phyloP scores from a whole-genome alignment of 2,113 vertebrate genomes.

The Neoarius graeffei region DNA sequence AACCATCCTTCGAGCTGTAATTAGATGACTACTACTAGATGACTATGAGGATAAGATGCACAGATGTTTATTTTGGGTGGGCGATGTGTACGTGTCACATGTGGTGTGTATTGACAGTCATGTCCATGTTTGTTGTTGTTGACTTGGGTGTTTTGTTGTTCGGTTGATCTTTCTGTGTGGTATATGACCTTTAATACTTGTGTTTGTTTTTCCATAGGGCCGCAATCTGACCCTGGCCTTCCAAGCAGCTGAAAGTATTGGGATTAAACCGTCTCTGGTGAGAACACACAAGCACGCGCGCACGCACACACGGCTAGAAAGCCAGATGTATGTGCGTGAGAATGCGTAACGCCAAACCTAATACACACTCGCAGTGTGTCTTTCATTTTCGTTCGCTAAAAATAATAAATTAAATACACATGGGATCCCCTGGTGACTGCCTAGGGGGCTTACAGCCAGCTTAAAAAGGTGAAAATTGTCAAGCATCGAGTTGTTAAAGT shows the following conservation, averaged over 20 bases:
- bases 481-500: not conserved
- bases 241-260: constrained; percentile 93
- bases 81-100: constrained; percentile 7
- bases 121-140: constrained; percentile 34
- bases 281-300: constrained; percentile 65
- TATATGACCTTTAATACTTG: not conserved
- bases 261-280: constrained; percentile 94
- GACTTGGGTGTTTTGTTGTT: constrained; percentile 35
- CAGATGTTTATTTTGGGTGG: constrained; percentile 31
- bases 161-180: constrained; percentile 9
- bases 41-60: not conserved
- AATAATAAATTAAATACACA: not conserved
- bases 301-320: constrained; percentile 20
- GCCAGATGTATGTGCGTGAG: not conserved
- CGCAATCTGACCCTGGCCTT: constrained; percentile 93
- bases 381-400: not conserved
- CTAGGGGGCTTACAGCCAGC: not conserved
- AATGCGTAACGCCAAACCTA: not conserved
- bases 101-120: not conserved
- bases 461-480: not conserved
- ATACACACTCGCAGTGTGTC: not conserved
- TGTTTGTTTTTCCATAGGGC: constrained; percentile 77
- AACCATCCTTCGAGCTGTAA: not conserved
- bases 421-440: not conserved
- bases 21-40: not conserved